Base-by-base conservation (phyloP, 1,140 invertebrate species). In the Eulimnadia texana region DNA sequence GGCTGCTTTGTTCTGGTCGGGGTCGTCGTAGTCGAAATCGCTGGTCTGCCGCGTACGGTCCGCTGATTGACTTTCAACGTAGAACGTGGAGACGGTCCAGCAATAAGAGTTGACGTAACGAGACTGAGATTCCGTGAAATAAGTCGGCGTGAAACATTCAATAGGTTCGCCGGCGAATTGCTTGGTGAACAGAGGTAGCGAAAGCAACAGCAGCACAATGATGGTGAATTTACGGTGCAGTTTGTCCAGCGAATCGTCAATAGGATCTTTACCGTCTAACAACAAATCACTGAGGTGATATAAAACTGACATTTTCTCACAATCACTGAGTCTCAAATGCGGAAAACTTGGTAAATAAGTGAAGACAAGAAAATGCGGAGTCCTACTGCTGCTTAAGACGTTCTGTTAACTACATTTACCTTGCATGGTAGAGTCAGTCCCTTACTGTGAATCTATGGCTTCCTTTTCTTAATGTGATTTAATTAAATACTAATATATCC, bases 111-210 rank as follows among this genome's bases (percentile, higher is more conserved):
- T 73, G 22, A 73, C 72, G 61, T 72, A 73, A 3, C 70, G 70
- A n/a, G 71, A 70, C 50, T 74, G 74, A 3, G 68, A 68, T 62
- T 73, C 72, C 0, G 71, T 73, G 65, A 73, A 73, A 58, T 72
- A 73, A 9, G 71, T 72, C 11, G 72, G 72, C n/a, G 72, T 72
- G 65, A 73, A 74, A 63, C 73, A 74, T 58, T 76, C 71, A 49
- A 79, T 79, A 3, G 77, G 78, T 62, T 79, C 77, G 0, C 77
- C 76, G 42, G 79, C 77, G 67, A 78, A 80, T 67, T 79, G 78
- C 61, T 77, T 73, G 28, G 77, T 78, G 55, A 77, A 77, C 27
- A 79, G 73, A 6, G 79, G 73, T 42, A 79, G 70, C 3, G 78
- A 77, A 63, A 79, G 73, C 55, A 78, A 73, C 27, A 80, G 73